Base-by-base conservation (phyloP, 92 coral and sea anemone species). In the Scolanthus callimorphus region DNA sequence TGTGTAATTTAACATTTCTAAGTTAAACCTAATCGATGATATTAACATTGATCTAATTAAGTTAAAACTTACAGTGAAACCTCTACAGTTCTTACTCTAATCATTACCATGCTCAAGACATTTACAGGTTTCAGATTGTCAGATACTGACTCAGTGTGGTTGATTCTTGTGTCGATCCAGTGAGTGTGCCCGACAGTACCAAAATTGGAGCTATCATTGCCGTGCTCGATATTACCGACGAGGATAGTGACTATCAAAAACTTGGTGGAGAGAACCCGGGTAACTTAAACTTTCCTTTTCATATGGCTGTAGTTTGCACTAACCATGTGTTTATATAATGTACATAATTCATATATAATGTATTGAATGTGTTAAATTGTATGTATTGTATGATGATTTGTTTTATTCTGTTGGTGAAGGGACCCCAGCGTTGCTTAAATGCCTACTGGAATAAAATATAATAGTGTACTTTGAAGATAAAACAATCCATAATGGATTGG, bases 111-210 rank as follows among this genome's bases (percentile, higher is more conserved):
- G n/a, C n/a, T n/a, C n/a, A n/a, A n/a, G n/a, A n/a, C n/a, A n/a
- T n/a, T n/a, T n/a, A n/a, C n/a, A n/a, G n/a, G n/a, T 34, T 34
- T 6, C 43, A 34, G 43, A 34, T 34, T 34, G 43, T 34, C 15
- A 51, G 10, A n/a, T 41, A 66, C 73, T 41, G 29, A 59, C 43
- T 66, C 59, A 52, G 51, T 66, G 73, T 41, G 59, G 51, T 25
- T 27, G 38, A 49, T 44, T 68, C 44, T 39, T 57, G 57, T 68
- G 52, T 46, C 52, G 17, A 46, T 46, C 37, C 57, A 68, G 75
- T 68, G 24, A 48, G 44, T 49, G 75, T 68, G 22, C 58, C 75
- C 15, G 75, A 68, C 62, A 68, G 65, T 60, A 55, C 75, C 75
- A 68, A 68, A 25, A 34, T 57, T 47, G 65, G 75, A 34, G 57